These are phyloP conservation scores for Tarsius wallacei DNA, from an alignment of 2,797 vertebrate genomes.

Conservation along the genomic window DNA sequence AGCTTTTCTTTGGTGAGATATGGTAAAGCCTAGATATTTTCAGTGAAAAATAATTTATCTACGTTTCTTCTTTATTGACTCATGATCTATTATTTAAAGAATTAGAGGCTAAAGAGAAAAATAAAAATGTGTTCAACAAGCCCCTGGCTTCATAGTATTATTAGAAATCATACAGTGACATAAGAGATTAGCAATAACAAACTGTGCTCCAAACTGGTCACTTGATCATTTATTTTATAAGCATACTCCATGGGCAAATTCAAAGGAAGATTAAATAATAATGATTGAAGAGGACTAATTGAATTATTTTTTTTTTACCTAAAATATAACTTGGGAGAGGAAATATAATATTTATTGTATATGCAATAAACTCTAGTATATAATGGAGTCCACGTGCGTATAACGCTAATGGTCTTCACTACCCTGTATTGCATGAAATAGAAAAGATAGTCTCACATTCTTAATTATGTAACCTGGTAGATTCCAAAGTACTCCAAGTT, in stretches of 20 bases:
- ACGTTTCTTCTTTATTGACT: not conserved
- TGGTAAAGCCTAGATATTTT: not conserved
- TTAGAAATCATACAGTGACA: not conserved
- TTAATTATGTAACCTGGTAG: not conserved
- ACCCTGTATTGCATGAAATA: not conserved
- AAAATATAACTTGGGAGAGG: not conserved
- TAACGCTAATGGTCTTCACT: not conserved
- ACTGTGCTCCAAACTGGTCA: not conserved
- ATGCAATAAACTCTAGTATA: not conserved
- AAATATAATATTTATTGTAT: not conserved
- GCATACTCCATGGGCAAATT: not conserved
- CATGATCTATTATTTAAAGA: slow-evolving; percentile 55
- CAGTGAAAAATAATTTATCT: not conserved
- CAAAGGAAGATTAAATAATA: not conserved
- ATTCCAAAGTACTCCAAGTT: not conserved
- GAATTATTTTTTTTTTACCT: not conserved
- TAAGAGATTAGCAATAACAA: not conserved
- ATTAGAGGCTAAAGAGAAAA: not conserved
- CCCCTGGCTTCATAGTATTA: not conserved
- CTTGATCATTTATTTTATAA: not conserved
- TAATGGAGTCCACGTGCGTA: not conserved
- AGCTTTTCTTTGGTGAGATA: not conserved
- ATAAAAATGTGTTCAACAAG: slow-evolving; percentile 5
- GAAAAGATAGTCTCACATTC: not conserved
- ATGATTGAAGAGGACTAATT: not conserved